These are phyloP conservation scores for Ranitomeya imitator DNA, from an alignment of 2,113 vertebrate species.

Conservation along the genomic window DNA sequence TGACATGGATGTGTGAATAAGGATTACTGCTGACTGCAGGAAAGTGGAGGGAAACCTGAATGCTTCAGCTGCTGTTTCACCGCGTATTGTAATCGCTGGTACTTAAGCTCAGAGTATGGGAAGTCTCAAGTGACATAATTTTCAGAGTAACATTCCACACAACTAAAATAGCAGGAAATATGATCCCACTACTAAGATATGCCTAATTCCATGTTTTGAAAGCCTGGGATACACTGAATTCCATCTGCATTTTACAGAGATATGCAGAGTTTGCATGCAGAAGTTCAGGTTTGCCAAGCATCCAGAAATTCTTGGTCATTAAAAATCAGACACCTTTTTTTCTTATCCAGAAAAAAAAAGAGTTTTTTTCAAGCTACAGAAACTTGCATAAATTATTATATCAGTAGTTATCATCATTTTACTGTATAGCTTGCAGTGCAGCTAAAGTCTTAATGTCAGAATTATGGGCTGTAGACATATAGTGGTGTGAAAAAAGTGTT, in stretches of 20 bases:
- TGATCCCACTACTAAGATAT: neutral
- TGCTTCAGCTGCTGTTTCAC: neutral
- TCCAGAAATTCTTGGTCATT: too few species aligned
- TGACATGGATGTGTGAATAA: too few species aligned
- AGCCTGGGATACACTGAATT: neutral
- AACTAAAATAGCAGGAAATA: neutral
- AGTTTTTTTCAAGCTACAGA: too few species aligned
- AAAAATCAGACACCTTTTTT: too few species aligned
- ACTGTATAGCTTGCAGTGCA: too few species aligned
- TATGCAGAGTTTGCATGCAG: neutral
- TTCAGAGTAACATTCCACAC: conserved; percentile 16
- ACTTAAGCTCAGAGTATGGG: neutral
- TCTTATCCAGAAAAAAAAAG: too few species aligned
- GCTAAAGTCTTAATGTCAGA: too few species aligned
- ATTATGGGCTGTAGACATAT: too few species aligned
- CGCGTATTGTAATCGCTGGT: neutral
- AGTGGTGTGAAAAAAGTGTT: too few species aligned
- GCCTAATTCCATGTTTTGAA: neutral
- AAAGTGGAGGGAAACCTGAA: neutral
- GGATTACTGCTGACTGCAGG: too few species aligned
- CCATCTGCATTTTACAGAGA: conserved; percentile 14
- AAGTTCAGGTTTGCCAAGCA: neutral
- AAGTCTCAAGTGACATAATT: conserved; percentile 21
- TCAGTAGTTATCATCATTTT: too few species aligned
- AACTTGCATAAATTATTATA: too few species aligned